Evolutionary conservation across 2,113 vertebrate species (phyloP).

Genomic region (Triplophysa dalaica): DNA sequence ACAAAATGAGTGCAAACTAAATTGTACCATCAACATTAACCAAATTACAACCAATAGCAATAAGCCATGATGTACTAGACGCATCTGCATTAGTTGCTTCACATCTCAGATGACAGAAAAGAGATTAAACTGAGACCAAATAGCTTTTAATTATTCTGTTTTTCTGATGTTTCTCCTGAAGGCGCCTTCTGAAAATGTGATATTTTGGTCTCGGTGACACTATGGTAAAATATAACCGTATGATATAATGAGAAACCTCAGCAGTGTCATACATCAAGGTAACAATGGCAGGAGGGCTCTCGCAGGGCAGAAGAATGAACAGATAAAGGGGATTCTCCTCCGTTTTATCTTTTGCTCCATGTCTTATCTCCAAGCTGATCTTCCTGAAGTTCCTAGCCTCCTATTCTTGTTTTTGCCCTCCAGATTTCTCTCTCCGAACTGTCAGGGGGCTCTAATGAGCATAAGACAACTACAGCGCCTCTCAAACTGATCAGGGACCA

Average conservation of each 20-base stretch:
- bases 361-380: background rate
- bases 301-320: background rate
- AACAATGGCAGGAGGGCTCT: slow-evolving; percentile 17
- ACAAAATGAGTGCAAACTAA: background rate
- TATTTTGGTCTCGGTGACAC: background rate
- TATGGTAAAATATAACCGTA: slow-evolving; percentile 7
- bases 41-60: too few species aligned
- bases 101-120: background rate
- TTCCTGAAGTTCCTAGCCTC: background rate
- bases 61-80: background rate
- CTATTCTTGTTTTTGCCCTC: background rate
- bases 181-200: background rate
- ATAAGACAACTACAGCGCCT: slow-evolving; percentile 1
- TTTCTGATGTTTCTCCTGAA: background rate
- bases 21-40: too few species aligned
- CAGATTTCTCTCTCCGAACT: background rate
- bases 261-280: background rate
- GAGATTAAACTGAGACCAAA: background rate
- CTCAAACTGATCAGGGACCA: slow-evolving; percentile 29
- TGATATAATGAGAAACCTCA: slow-evolving; percentile 26
- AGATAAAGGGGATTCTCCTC: slow-evolving; percentile 3
- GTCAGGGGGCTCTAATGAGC: slow-evolving; percentile 28
- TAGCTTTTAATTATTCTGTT: background rate
- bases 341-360: background rate
- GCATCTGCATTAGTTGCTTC: background rate